Evolutionary conservation across 2,888 invertebrate species (phyloP), one percentile per base, ranked within the genome.

Genomic region (Rhamphomyia laevipes): DNA sequence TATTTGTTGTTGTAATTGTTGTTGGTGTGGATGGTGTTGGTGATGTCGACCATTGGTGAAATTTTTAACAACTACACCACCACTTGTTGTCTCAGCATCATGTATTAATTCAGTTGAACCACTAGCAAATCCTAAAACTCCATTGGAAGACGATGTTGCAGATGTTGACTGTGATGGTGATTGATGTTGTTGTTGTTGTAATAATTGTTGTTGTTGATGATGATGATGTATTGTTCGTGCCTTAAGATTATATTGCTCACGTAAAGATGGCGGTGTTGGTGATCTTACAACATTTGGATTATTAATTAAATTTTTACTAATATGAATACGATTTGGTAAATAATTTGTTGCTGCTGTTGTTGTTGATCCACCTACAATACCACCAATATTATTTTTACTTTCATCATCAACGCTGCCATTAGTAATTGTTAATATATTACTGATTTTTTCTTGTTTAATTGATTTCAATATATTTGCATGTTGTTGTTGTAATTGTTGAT

Each of bases 291-390:
- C 57, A 52, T 60, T 60, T 52, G 59, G 56, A 47, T 61, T 61
- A 54, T 61, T 64, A 55, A 65, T 63, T 57, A 68, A 57, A 59
- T 69, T 68, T 57, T 67, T 70, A 54, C 63, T 68, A 55, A 69
- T 66, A 53, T 68, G 61, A 50, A 69, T 70, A 50, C 70, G 68
- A 56, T 65, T 65, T 43, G 64, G 64, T 53, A 64, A 58, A 56
- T 58, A 63, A 42, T 23, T 42, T 27, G 42, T n/a, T 18, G 40
- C 1, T 45, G 21, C 11, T 21, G 35, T 4, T 37, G 53, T 54
- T 60, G 51, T 46, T 57, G 9, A 9, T 9, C 7, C 7, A 27
- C 23, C 23, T 10, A 10, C 38, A 41, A 30, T 43, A 35, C 40
- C 21, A 15, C 41, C 38, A 7, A 27, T 27, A 21, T 52, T 45